Evolutionary conservation across 2,888 invertebrate genomes (phyloP).

Genomic region (Volucella zonaria): DNA sequence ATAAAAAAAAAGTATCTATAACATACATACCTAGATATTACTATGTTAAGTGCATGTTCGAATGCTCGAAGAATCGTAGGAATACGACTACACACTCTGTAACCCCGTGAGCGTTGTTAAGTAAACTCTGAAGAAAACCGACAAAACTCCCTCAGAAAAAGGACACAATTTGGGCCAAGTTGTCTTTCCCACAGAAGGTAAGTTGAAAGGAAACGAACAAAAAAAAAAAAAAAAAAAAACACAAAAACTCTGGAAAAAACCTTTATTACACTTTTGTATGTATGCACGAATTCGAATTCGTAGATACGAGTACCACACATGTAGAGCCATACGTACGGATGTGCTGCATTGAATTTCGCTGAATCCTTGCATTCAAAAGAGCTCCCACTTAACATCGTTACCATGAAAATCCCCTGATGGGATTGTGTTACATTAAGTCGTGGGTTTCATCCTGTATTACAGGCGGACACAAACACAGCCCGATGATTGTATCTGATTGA

Average conservation of each 20-base stretch:
- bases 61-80: slow-evolving; percentile 31
- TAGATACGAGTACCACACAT: too few species aligned
- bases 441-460: too few species aligned
- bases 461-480: too few species aligned
- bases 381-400: too few species aligned
- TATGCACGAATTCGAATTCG: background rate
- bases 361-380: too few species aligned
- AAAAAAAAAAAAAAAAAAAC: too few species aligned
- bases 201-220: background rate
- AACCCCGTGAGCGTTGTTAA: slow-evolving; percentile 25
- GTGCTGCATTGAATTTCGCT: too few species aligned
- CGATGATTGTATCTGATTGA: too few species aligned
- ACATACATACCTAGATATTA: slow-evolving; percentile 1
- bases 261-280: slow-evolving; percentile 55
- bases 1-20: background rate
- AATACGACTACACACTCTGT: slow-evolving; percentile 25
- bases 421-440: too few species aligned
- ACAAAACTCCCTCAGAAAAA: slow-evolving; percentile 11
- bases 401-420: too few species aligned
- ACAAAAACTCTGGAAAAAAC: slow-evolving; percentile 18
- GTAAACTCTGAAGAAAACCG: slow-evolving; percentile 24
- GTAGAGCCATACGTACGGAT: too few species aligned
- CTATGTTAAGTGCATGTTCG: slow-evolving; percentile 12
- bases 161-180: slow-evolving; percentile 31
- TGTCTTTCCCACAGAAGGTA: slow-evolving; percentile 28